Conservation (phyloP, 2,888 invertebrate species). For the Neoitamus cyanurus region DNA sequence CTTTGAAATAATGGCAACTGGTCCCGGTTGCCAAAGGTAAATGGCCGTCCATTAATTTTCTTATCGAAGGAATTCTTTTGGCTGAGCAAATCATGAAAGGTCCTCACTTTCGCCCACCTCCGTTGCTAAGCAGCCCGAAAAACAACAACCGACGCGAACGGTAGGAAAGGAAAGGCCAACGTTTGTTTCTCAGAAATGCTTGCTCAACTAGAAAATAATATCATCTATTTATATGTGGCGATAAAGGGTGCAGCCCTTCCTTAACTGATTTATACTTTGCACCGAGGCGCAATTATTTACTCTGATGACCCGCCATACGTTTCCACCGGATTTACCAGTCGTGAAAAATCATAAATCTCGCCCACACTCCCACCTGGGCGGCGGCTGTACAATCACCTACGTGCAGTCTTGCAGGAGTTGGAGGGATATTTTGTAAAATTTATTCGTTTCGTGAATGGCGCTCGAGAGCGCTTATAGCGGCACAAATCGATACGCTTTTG, state of each 20-base stretch:
- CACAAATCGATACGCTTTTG: not conserved
- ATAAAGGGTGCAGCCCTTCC: not conserved
- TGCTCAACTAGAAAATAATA: constrained; percentile 26
- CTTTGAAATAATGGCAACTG: constrained; percentile 12
- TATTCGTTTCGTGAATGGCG: not conserved
- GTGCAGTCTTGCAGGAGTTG: not conserved
- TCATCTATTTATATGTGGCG: constrained; percentile 16
- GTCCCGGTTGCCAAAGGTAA: constrained; percentile 32
- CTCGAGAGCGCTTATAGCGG: not conserved
- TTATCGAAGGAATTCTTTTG: constrained; percentile 47
- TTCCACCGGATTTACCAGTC: not conserved
- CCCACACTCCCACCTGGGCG: not conserved
- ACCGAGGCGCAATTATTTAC: constrained; percentile 11
- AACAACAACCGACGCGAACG: not conserved
- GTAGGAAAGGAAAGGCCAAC: not conserved
- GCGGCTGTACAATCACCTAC: not conserved
- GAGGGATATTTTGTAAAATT: not conserved
- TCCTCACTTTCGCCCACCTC: not conserved
- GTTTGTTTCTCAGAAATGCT: not conserved
- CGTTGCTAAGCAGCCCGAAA: not conserved
- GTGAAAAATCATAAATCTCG: not conserved
- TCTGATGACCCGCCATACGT: not conserved
- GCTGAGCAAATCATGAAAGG: constrained; percentile 2
- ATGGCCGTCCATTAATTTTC: constrained; percentile 50
- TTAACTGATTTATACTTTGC: constrained; percentile 33